Evolutionary conservation across 2,113 vertebrate species (phyloP), one percentile per base, ranked within the genome.

Genomic region (Pelecanoides urinatrix): DNA sequence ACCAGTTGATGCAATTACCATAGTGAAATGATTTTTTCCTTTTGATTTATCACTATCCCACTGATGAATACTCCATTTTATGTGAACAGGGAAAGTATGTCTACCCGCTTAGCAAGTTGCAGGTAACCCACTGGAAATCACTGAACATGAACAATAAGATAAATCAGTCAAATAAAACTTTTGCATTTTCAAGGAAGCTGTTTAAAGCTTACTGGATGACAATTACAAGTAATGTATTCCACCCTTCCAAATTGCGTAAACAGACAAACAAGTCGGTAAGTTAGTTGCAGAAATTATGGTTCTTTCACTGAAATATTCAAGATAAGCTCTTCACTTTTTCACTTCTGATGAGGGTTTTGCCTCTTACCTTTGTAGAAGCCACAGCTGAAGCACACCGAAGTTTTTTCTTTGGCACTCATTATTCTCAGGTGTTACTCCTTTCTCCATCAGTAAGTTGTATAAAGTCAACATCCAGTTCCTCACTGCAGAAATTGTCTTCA

Each of bases 31-130:
- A 65, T 23, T 85, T 95, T 75, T 29, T 59, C 22, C 27, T 92
- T 81, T 95, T 89, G 78, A 93, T 96, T 97, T 94, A 72, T 92
- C 80, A 76, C 52, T 20, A 14, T n/a, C 36, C 63, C 73, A 76
- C 38, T 61, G n/a, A 88, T 84, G 70, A 95, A 96, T 26, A 11
- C 40, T 94, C 67, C 27, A 38, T 78, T 96, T 94, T 36, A 89
- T 61, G 62, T 80, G 40, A 59, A 36, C 36, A 65, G 77, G 22
- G 12, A 83, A 93, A 96, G 58, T 44, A 65, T 25, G 8, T 16
- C 44, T 81, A 62, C 25, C 36, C 17, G 1, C 52, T 34, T 14
- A 55, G 21, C 0, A 2, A 75, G 34, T 6, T 84, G 12, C 10
- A 72, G 16, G 32, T 20, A 61, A 58, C 14, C 10, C 75, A n/a